Conservation (phyloP, 1,140 invertebrate genomes). For the Metopolophium dirhodum region DNA sequence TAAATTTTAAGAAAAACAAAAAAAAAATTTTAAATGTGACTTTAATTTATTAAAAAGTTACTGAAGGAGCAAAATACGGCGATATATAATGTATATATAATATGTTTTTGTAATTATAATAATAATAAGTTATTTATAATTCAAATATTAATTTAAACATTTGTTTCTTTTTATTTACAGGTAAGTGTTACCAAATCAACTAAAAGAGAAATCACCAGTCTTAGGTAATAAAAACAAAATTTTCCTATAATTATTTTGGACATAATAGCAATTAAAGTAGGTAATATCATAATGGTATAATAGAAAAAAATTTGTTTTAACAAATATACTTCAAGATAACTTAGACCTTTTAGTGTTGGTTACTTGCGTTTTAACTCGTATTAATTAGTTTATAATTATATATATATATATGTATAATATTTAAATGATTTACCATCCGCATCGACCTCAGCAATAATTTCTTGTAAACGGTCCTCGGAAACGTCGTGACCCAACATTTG, state of each 20-base stretch:
- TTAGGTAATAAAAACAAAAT: background rate
- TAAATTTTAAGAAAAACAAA: background rate
- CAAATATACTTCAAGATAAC: background rate
- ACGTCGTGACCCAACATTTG: slow-evolving; percentile 94
- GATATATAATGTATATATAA: background rate
- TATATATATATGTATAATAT: too few relatives aligned
- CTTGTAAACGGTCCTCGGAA: slow-evolving; percentile 90
- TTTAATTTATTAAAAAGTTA: background rate
- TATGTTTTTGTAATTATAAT: background rate
- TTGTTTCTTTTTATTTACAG: slow-evolving; percentile 29
- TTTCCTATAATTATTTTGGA: background rate
- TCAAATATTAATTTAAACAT: background rate
- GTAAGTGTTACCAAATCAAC: background rate
- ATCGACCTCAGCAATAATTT: slow-evolving; percentile 94
- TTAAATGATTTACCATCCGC: slow-evolving; percentile 82
- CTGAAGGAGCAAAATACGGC: background rate
- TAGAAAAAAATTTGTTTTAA: background rate
- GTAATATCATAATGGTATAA: background rate
- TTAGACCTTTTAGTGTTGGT: background rate
- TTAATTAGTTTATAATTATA: background rate
- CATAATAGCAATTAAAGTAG: background rate
- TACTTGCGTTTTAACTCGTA: background rate
- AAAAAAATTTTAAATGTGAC: background rate
- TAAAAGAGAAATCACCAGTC: background rate
- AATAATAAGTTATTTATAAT: background rate